These are phyloP conservation scores for Cantharis rufa DNA, from an alignment of 2,888 invertebrate genomes.

Conservation along the genomic window DNA sequence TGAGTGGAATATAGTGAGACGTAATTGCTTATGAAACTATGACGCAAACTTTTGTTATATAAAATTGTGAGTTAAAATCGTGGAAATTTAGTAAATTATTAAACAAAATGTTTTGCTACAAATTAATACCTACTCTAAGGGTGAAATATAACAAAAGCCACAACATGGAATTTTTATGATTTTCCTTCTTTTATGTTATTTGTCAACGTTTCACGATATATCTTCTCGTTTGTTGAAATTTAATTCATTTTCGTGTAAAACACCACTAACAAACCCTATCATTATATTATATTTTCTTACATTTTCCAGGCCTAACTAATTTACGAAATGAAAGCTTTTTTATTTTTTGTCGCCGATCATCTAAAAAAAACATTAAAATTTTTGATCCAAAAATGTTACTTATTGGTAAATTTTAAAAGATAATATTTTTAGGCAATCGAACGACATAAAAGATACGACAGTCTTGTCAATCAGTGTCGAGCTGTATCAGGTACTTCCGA, in stretches of 20 bases:
- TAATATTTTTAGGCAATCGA: constrained; percentile 69
- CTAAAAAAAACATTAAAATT: neutral
- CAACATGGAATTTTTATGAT: neutral
- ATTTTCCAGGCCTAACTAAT: neutral
- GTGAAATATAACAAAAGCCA: neutral
- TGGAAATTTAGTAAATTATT: neutral
- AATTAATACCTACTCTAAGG: neutral
- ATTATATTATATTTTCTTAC: neutral
- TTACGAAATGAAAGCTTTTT: neutral
- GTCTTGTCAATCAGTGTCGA: constrained; percentile 76
- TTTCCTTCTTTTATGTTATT: neutral
- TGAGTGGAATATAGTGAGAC: neutral
- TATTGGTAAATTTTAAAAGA: neutral
- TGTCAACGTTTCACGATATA: neutral
- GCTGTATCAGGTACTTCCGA: constrained; percentile 75
- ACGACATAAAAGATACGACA: constrained; percentile 83
- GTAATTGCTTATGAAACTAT: neutral
- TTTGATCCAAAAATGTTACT: neutral
- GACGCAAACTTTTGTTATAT: neutral
- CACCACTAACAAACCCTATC: neutral
- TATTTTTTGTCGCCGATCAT: neutral
- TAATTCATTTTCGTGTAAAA: neutral
- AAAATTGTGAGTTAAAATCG: neutral
- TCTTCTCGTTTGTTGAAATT: neutral
- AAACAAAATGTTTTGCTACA: neutral